These are phyloP conservation scores for Amphiura filiformis DNA, from an alignment of 35 echinoderm and acorn worm species.

Conservation along the genomic window DNA sequence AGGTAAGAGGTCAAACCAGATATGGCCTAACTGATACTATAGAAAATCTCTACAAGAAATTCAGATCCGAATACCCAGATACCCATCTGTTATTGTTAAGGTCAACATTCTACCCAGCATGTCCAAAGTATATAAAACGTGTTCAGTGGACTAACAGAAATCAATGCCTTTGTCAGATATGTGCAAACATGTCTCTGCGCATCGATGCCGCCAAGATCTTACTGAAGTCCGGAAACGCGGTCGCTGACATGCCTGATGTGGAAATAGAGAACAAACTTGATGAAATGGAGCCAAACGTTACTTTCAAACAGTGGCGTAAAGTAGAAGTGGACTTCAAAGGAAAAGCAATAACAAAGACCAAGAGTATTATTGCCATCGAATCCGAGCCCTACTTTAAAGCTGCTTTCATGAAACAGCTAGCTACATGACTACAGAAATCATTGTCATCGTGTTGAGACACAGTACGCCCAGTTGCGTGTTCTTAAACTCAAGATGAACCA, in stretches of 20 bases:
- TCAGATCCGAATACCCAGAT: too few species aligned
- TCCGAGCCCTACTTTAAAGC: too few species aligned
- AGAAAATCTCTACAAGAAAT: too few species aligned
- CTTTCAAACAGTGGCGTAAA: not conserved
- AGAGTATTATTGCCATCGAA: not conserved
- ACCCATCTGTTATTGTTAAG: too few species aligned
- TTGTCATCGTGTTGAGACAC: too few species aligned
- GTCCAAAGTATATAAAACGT: not conserved
- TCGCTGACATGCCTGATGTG: not conserved
- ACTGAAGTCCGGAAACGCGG: not conserved
- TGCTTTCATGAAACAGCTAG: too few species aligned
- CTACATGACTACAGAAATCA: too few species aligned
- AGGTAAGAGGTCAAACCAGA: too few species aligned
- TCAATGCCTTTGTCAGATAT: constrained; percentile 1
- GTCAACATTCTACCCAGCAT: too few species aligned
- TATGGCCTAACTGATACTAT: too few species aligned
- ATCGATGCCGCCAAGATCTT: not conserved
- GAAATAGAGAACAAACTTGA: not conserved
- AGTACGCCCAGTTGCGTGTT: too few species aligned
- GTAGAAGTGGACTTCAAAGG: constrained; percentile 1
- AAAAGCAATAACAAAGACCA: not conserved
- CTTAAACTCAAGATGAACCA: too few species aligned
- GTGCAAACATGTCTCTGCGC: not conserved
- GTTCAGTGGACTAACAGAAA: constrained; percentile 13
- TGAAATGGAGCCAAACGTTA: not conserved